Percentiles rank a stretch among this genome's conserved stretches.
phyloP scores from a whole-genome alignment of 2,113 vertebrate species.

The Danionella cerebrum region DNA sequence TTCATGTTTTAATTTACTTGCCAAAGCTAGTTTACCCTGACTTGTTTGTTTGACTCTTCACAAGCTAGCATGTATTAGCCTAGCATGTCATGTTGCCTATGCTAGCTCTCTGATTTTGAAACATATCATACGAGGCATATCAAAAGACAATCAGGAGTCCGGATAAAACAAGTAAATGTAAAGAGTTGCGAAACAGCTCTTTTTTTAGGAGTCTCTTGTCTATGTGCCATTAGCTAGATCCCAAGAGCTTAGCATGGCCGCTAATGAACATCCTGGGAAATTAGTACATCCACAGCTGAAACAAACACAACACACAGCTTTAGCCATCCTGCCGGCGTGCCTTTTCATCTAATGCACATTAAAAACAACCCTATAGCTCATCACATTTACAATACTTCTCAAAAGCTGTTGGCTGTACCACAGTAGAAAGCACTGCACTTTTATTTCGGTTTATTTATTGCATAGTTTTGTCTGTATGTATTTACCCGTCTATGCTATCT shows the following conservation, averaged over 20 bases:
- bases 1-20: not conserved
- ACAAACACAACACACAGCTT: slow-evolving; percentile 52
- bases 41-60: no score
- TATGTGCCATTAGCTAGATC: not conserved
- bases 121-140: not conserved
- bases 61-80: not conserved
- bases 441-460: slow-evolving; percentile 36
- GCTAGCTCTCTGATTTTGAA: not conserved
- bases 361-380: slow-evolving; percentile 11
- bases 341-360: slow-evolving; percentile 52
- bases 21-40: not conserved
- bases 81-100: not conserved
- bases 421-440: slow-evolving; percentile 47
- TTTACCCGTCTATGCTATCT: slow-evolving; percentile 7
- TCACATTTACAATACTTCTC: not conserved
- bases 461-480: slow-evolving; percentile 33
- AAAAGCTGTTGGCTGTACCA: not conserved
- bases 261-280: not conserved
- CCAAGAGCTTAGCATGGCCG: not conserved
- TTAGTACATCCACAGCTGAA: not conserved
- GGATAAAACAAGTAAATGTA: no score
- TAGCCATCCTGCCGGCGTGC: slow-evolving; percentile 71
- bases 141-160: slow-evolving; percentile 14
- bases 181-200: no score
- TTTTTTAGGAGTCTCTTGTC: no score